A percentile compares a stretch with the other conserved stretches of the same genome.
Conservation (phyloP, 2,888 invertebrate genomes). For the Choreutis nemorana region DNA sequence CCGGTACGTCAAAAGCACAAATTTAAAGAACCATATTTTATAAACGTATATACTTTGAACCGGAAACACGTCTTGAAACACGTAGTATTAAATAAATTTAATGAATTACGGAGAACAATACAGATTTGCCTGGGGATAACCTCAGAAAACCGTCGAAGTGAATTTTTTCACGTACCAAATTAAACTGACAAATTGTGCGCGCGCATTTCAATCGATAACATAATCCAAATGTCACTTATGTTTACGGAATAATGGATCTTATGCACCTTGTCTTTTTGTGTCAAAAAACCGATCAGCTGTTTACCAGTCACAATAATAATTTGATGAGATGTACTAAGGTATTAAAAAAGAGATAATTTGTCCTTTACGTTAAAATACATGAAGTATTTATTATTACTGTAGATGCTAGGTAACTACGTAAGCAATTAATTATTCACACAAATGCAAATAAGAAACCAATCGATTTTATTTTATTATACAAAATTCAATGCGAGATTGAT, state of each 20-base stretch:
- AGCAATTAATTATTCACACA: not conserved
- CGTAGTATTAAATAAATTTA: slow-evolving; percentile 6
- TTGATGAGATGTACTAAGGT: slow-evolving; percentile 13
- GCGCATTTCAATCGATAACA: slow-evolving; percentile 45
- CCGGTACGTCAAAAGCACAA: slow-evolving; percentile 1
- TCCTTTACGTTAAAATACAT: slow-evolving; percentile 4
- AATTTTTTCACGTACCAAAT: slow-evolving; percentile 31
- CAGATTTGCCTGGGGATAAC: slow-evolving; percentile 21
- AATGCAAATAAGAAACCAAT: slow-evolving; percentile 1
- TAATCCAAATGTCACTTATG: slow-evolving; percentile 2
- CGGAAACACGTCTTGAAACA: slow-evolving; percentile 1
- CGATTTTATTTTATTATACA: not conserved
- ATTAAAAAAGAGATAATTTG: slow-evolving; percentile 7
- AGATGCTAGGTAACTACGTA: too few relatives aligned
- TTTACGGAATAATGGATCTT: slow-evolving; percentile 3
- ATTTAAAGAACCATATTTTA: slow-evolving; percentile 10
- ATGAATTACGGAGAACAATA: slow-evolving; percentile 8
- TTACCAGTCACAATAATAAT: slow-evolving; percentile 3
- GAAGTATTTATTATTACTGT: too few relatives aligned
- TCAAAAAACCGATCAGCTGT: not conserved
- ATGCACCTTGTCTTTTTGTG: not conserved
- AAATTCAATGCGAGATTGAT: not conserved
- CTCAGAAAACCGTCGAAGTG: slow-evolving; percentile 21
- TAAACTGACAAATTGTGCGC: slow-evolving; percentile 39
- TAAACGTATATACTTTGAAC: not conserved